phyloP scores from a whole-genome alignment of 1,140 invertebrate genomes.

The Xylocopa sonorina region DNA sequence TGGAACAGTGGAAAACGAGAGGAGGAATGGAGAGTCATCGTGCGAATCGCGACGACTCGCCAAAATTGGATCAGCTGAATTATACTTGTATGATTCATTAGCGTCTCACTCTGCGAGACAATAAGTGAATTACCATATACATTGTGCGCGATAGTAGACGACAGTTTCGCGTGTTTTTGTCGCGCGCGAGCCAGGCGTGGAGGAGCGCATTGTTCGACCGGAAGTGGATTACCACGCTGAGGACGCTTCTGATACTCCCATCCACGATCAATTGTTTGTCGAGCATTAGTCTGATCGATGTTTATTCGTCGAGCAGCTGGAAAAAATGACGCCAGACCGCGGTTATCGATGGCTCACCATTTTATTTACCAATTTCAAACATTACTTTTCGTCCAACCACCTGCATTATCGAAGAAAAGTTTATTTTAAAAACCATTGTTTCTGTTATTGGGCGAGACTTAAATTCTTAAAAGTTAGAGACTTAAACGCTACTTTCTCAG shows the following conservation, averaged over 20 bases:
- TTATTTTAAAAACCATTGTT: too few relatives aligned
- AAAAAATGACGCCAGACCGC: too few relatives aligned
- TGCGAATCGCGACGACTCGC: constrained; percentile 26
- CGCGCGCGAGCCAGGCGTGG: background rate
- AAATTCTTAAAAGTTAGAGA: too few relatives aligned
- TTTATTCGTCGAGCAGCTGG: too few relatives aligned
- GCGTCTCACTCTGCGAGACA: constrained; percentile 39
- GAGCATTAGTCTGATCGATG: constrained; percentile 3
- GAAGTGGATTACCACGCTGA: constrained; percentile 18
- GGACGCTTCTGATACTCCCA: constrained; percentile 5
- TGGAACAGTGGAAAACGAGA: too few relatives aligned
- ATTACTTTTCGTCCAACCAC: too few relatives aligned
- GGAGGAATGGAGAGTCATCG: background rate
- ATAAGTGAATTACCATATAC: constrained; percentile 51
- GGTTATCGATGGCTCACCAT: too few relatives aligned
- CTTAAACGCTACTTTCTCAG: too few relatives aligned
- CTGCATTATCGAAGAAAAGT: too few relatives aligned
- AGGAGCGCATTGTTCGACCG: constrained; percentile 12
- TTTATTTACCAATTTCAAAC: too few relatives aligned
- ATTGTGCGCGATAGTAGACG: constrained; percentile 33
- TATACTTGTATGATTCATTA: constrained; percentile 58
- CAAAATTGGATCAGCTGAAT: constrained; percentile 48
- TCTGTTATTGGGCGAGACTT: too few relatives aligned
- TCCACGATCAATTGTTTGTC: constrained; percentile 9
- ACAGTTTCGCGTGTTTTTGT: constrained; percentile 39